Base-by-base conservation (phyloP, 2,888 invertebrate genomes). In the Drosophila merina region DNA sequence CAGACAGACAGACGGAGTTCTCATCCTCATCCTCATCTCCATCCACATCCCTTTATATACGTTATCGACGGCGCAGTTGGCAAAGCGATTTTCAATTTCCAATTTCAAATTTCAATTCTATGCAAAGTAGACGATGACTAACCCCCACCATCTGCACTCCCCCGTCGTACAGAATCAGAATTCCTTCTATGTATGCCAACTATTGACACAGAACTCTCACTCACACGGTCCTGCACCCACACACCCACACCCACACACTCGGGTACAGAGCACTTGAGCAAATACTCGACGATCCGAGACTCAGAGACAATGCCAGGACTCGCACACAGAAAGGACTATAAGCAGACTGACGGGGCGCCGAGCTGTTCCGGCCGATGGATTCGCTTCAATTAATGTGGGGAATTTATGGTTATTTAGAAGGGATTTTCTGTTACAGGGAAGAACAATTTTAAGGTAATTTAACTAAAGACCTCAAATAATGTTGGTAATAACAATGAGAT, bases 61-160 rank as follows among this genome's bases (percentile, higher is more conserved):
- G 38, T 26, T 10, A 33, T 72, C 51, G 38, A 45, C 57, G 66
- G 57, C 55, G 57, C 73, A 73, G 60, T 59, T 86, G 69, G 75
- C 77, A 83, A 72, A 72, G 71, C 84, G 80, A 81, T 84, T 78
- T 82, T 86, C 81, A 75, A 86, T 86, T 81, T 81, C 68, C 85
- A 82, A 76, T 85, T 81, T 78, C 63, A 82, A 82, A 76, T 85
- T 81, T 78, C 60, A 79, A 70, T 84, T 82, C 79, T 60, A 70
- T 84, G 85, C 75, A 85, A 81, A 84, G 68, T 62, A 84, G 76
- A 49, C 67, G 57, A 48, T 60, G 58, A 67, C 50, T 38, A 44
- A 20, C 7, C 26, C 44, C 30, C 40, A 20, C 36, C 51, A 44
- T 44, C 48, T 4, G 38, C 1, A 8, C 28, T 10, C 20, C 20